Base-by-base conservation (phyloP, 1,140 invertebrate genomes). In the Bombus fervidus region DNA sequence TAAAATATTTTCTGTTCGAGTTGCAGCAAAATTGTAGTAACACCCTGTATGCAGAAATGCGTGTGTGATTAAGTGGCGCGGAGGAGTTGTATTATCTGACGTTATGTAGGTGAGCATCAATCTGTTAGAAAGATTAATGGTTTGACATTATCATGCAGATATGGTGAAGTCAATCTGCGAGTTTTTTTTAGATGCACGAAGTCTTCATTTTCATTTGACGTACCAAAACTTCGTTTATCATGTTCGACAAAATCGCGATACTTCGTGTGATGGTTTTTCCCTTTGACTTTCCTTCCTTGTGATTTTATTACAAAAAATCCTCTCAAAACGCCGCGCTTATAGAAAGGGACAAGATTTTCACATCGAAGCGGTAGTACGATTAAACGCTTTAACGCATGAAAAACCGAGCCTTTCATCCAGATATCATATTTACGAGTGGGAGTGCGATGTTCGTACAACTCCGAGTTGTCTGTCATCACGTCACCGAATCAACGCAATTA, bases 111-210 rank as follows among this genome's bases (percentile, higher is more conserved):
- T 31, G 72, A 74, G 18, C 39, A 59, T 18, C 79, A 34, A 81
- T 86, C 71, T 59, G 79, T 59, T 75, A 37, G 79, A 41, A 69
- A 86, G 84, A 86, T 86, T 81, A 86, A 86, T 86, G 84, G 43
- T 47, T 43, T 47, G 37, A 8, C 43, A 37, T 78, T 84, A 84
- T 84, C 82, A 47, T 22, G 12, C 37, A 3, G 72, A 76, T 76
- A 68, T 18, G 43, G 34, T 0, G 37, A 6, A 71, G 82, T 84
- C 66, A 22, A 71, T 41, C 43, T 43, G 62, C n/a, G 9, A 0
- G 41, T 69, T 73, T 85, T 81, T 81, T 47, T 74, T 28, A 53
- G 34, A 5, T 10, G 18, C n/a, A 31, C 10, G 34, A 43, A 10
- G 57, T 62, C 78, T 85, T 86, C 59, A 86, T 62, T 71, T 81